Conservation (phyloP, 2,113 vertebrate genomes). For the Lampris megalopsis region DNA sequence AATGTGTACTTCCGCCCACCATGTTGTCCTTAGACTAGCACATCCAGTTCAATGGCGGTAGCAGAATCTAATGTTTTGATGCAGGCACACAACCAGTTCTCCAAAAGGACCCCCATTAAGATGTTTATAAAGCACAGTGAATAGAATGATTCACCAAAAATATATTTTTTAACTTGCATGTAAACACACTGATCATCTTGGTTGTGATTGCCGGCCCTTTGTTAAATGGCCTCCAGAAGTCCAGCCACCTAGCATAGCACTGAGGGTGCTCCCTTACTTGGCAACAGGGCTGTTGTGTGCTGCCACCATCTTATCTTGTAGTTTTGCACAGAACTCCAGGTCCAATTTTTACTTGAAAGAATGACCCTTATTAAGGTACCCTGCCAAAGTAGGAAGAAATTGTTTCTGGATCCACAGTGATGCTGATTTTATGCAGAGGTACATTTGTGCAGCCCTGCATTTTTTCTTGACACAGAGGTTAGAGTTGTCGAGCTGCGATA, state of each 20-base stretch:
- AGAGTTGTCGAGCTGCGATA: slow-evolving; percentile 13
- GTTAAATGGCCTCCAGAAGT: slow-evolving; percentile 49
- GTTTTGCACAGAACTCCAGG: slow-evolving; percentile 45
- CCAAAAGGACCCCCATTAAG: too few relatives aligned
- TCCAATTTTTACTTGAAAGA: slow-evolving; percentile 23
- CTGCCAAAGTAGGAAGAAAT: too few relatives aligned
- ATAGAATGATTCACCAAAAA: too few relatives aligned
- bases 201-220: slow-evolving; percentile 23
- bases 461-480: background rate
- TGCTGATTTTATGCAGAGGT: background rate
- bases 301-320: slow-evolving; percentile 27
- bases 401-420: too few relatives aligned
- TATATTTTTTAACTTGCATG: too few relatives aligned
- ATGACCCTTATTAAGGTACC: slow-evolving; percentile 24
- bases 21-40: too few relatives aligned
- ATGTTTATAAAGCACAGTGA: too few relatives aligned
- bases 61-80: too few relatives aligned
- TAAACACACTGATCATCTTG: slow-evolving; percentile 35
- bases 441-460: background rate
- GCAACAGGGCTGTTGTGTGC: slow-evolving; percentile 28
- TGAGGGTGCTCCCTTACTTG: slow-evolving; percentile 56
- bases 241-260: slow-evolving; percentile 40
- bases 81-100: too few relatives aligned
- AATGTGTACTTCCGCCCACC: too few relatives aligned
- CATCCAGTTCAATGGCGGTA: too few relatives aligned